Conservation (phyloP, 2,797 vertebrate genomes). For the Ctenopoma kingsleyae region DNA sequence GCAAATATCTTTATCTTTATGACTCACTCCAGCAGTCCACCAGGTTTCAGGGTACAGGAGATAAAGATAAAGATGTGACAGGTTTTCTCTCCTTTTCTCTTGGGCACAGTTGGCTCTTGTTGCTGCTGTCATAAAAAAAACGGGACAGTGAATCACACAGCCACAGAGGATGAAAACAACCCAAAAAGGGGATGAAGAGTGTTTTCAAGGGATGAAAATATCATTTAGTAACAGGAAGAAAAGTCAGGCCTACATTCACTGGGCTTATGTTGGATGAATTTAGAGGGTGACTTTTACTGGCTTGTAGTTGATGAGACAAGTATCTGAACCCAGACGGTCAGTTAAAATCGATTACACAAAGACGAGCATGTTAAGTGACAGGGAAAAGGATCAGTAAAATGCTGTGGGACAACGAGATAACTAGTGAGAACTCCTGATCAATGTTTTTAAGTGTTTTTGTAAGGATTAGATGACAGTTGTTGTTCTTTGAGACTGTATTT, state of each 20-base stretch:
- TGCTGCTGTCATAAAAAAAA: slow-evolving; percentile 49
- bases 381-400: slow-evolving; percentile 53
- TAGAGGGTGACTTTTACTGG: slow-evolving; percentile 60
- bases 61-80: slow-evolving; percentile 56
- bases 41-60: slow-evolving; percentile 31
- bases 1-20: slow-evolving; percentile 51
- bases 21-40: slow-evolving; percentile 30
- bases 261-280: slow-evolving; percentile 38
- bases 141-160: slow-evolving; percentile 55
- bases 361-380: slow-evolving; percentile 62
- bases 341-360: slow-evolving; percentile 60
- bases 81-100: slow-evolving; percentile 42
- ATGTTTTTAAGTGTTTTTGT: slow-evolving; percentile 24
- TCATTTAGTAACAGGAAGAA: slow-evolving; percentile 47
- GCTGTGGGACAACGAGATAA: slow-evolving; percentile 34
- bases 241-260: slow-evolving; percentile 30
- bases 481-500: slow-evolving; percentile 17
- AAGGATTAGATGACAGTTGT: slow-evolving; percentile 33
- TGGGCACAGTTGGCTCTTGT: slow-evolving; percentile 24
- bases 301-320: slow-evolving; percentile 60
- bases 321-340: slow-evolving; percentile 45
- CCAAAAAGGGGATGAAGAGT: background rate
- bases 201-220: slow-evolving; percentile 31
- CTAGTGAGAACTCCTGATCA: slow-evolving; percentile 44
- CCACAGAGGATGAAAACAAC: slow-evolving; percentile 44